A percentile compares a stretch with the other conserved stretches of the same genome.
These are phyloP conservation scores for Alloscopus bannaensis DNA, from an alignment of 2,888 invertebrate species.

Conservation along the genomic window DNA sequence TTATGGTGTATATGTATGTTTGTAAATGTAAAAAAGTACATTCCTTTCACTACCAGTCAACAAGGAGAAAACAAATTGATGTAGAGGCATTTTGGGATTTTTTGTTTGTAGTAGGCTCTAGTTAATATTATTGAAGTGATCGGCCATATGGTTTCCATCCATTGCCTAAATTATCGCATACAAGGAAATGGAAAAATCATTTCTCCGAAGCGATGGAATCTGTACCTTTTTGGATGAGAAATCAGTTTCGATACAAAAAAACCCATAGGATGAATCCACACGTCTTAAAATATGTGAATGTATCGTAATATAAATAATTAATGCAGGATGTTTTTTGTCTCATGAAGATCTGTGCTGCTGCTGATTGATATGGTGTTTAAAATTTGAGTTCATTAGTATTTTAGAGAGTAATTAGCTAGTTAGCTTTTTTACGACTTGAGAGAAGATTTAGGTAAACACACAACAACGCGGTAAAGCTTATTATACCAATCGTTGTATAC, in stretches of 20 bases:
- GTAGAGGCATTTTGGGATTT: constrained; percentile 5
- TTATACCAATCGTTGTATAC: constrained; percentile 31
- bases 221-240: constrained; percentile 61
- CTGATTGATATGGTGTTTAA: not conserved
- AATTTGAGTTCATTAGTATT: not conserved
- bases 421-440: constrained; percentile 1
- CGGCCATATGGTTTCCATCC: constrained; percentile 59
- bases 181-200: constrained; percentile 3
- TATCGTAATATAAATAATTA: too few relatives aligned
- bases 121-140: constrained; percentile 36
- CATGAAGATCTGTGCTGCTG: not conserved
- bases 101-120: too few relatives aligned
- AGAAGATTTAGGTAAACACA: constrained; percentile 18
- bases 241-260: constrained; percentile 14
- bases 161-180: constrained; percentile 49
- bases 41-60: constrained; percentile 45
- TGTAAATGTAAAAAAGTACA: constrained; percentile 30
- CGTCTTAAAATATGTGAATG: too few relatives aligned
- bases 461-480: not conserved
- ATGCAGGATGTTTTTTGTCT: not conserved
- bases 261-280: not conserved
- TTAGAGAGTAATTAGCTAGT: constrained; percentile 18
- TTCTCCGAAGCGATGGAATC: constrained; percentile 39
- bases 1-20: not conserved
- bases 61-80: constrained; percentile 13